phyloP scores from a whole-genome alignment of 2,888 invertebrate species.

The Kryphioiulus occultus region DNA sequence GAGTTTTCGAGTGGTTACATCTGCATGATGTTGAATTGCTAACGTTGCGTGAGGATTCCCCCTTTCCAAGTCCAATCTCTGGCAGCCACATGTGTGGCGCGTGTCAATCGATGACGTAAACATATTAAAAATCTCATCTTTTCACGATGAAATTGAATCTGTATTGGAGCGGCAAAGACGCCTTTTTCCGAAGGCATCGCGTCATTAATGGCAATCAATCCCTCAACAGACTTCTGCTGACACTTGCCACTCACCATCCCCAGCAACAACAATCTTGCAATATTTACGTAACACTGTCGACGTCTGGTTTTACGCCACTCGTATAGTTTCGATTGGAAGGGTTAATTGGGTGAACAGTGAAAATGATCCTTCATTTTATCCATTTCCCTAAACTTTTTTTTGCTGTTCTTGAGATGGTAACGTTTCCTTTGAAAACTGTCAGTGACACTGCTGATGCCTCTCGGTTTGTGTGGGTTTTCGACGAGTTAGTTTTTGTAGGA shows the following conservation, averaged over 20 bases:
- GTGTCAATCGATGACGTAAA: constrained; percentile 1
- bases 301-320: neutral
- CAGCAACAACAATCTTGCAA: neutral
- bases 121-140: constrained; percentile 19
- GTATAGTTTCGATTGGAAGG: no score
- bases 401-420: no score
- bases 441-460: no score
- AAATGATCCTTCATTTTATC: neutral
- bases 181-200: neutral
- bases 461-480: no score
- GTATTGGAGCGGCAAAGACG: neutral
- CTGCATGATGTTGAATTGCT: no score
- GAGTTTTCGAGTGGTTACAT: neutral
- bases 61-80: neutral
- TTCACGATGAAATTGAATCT: neutral
- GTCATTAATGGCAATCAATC: neutral
- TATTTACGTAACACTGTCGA: neutral
- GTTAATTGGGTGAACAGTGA: neutral
- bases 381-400: neutral
- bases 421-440: no score
- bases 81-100: neutral
- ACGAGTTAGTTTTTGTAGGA: no score
- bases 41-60: neutral
- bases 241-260: no score
- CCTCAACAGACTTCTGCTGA: neutral